Percentiles rank a stretch among this genome's conserved stretches.
Conservation (phyloP, 2,797 vertebrate species). For the Nasua narica region DNA sequence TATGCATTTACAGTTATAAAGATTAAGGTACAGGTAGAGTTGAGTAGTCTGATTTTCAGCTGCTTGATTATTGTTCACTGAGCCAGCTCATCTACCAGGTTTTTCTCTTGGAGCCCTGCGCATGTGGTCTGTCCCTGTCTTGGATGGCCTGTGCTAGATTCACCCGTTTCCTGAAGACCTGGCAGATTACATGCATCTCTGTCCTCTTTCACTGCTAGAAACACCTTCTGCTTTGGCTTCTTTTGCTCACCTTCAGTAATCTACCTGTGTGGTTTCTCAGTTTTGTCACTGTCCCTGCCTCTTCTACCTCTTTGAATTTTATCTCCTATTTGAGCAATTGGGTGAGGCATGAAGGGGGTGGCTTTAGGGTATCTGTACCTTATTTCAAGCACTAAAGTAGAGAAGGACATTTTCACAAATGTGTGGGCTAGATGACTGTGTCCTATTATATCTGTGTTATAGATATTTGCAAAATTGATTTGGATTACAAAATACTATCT, state of each 20-base stretch:
- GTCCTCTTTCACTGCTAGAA: not conserved
- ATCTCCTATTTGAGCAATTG: not conserved
- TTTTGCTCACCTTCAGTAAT: not conserved
- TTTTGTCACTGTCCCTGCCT: not conserved
- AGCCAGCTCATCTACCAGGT: not conserved
- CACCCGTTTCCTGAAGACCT: not conserved
- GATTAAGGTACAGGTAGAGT: not conserved
- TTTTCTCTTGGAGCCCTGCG: not conserved
- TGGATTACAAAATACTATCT: not conserved
- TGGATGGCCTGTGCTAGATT: not conserved
- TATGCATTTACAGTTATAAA: not conserved
- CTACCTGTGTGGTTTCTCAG: not conserved
- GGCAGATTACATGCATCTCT: not conserved
- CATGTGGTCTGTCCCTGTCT: not conserved
- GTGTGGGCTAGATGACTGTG: not conserved
- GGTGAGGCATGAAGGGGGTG: not conserved
- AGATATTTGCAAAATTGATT: not conserved
- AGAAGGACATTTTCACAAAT: not conserved
- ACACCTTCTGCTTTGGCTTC: not conserved
- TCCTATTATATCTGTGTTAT: not conserved
- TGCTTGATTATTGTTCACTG: not conserved
- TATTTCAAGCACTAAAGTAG: not conserved
- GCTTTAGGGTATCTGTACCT: not conserved
- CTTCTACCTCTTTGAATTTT: not conserved
- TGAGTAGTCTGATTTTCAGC: not conserved